Conservation (phyloP, 1,140 invertebrate species). For the Sarcophaga bullata region DNA sequence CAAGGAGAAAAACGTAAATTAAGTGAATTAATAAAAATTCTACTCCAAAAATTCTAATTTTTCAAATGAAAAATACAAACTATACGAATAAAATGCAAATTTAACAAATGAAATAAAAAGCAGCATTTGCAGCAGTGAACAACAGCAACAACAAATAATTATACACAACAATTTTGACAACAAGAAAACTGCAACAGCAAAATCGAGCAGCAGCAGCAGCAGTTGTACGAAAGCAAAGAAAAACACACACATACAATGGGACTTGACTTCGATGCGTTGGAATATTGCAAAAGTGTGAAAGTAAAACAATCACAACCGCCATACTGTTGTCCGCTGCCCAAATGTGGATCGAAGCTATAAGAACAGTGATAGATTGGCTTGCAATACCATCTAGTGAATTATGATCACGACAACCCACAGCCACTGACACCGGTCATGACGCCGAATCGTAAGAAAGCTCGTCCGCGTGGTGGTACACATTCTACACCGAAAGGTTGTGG, state of each 20-base stretch:
- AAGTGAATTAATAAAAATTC: constrained; percentile 42
- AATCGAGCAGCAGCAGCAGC: constrained; percentile 6
- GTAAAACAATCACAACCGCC: constrained; percentile 79
- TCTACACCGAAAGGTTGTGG: constrained; percentile 53
- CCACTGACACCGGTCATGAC: constrained; percentile 66
- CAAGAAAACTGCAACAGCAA: constrained; percentile 39
- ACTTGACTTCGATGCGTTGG: constrained; percentile 81
- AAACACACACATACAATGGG: constrained; percentile 56
- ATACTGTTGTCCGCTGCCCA: constrained; percentile 84
- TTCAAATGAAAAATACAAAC: constrained; percentile 38
- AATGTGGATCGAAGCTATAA: constrained; percentile 88
- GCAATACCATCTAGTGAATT: constrained; percentile 86
- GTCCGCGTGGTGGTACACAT: constrained; percentile 60
- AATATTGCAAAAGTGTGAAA: constrained; percentile 83
- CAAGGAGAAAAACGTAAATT: constrained; percentile 44
- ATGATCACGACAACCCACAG: constrained; percentile 79
- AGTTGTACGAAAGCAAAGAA: constrained; percentile 23
- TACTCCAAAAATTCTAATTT: constrained; percentile 35
- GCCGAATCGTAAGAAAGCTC: constrained; percentile 69
- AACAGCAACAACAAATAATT: constrained; percentile 18
- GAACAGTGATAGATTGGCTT: constrained; percentile 84
- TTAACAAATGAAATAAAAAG: constrained; percentile 46
- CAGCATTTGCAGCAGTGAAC: constrained; percentile 26
- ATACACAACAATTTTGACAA: constrained; percentile 32
- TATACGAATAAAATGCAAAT: constrained; percentile 50